phyloP scores from a whole-genome alignment of 2,113 vertebrate species.

The Charadrius vociferus region DNA sequence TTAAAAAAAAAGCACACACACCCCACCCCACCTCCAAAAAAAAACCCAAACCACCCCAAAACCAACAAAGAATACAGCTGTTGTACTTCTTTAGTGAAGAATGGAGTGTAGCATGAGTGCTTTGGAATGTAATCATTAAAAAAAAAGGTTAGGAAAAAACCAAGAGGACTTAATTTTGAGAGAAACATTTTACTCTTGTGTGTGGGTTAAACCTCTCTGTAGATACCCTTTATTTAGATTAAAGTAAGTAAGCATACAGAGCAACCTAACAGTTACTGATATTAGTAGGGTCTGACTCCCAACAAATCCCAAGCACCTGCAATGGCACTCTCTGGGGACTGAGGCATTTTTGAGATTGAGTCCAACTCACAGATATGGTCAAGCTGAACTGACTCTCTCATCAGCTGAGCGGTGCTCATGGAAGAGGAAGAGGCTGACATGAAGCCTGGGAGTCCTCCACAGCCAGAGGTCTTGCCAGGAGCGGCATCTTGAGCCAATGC shows the following conservation, averaged over 20 bases:
- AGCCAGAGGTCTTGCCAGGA: neutral
- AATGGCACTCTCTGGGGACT: neutral
- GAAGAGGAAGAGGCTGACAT: neutral
- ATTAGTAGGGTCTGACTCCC: neutral
- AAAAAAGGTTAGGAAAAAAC: neutral
- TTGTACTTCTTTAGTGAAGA: neutral
- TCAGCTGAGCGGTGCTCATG: neutral
- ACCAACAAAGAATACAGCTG: neutral
- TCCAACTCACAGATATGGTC: neutral
- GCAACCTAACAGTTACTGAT: neutral
- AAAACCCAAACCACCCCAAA: no score
- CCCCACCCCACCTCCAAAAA: no score
- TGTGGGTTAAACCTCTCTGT: neutral
- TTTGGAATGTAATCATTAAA: neutral
- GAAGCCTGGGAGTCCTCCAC: neutral
- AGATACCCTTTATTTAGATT: neutral
- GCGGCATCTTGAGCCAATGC: neutral
- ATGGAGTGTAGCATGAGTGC: neutral
- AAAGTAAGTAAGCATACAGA: neutral
- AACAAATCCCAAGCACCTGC: neutral
- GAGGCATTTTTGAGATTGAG: neutral
- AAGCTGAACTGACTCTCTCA: neutral
- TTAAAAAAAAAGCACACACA: neutral
- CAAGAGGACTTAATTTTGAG: neutral
- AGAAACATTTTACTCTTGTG: neutral